Percentiles rank a stretch among this genome's conserved stretches.
phyloP scores from a whole-genome alignment of 2,797 vertebrate species.

The Lepidocolaptes lacrymiger region DNA sequence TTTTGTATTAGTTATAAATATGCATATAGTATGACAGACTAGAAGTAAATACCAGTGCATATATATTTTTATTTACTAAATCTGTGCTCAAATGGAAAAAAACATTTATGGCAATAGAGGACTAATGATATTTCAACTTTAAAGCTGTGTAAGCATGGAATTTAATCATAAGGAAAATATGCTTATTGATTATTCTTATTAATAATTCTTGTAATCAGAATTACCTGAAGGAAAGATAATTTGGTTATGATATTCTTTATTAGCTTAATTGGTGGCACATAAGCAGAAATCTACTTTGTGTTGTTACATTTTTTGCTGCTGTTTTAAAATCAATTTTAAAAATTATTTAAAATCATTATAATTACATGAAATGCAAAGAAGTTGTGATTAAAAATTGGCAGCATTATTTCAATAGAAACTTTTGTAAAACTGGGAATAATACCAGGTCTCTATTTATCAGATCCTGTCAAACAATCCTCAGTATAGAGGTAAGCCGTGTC shows the following conservation, averaged over 20 bases:
- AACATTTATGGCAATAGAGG: not conserved
- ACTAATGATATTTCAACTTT: conserved; percentile 17
- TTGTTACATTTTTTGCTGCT: not conserved
- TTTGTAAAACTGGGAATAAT: not conserved
- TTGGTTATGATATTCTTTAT: not conserved
- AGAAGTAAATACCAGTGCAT: not conserved
- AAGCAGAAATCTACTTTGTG: not conserved
- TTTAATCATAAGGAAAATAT: not conserved
- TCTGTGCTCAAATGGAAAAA: not conserved
- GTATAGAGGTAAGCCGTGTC: not conserved
- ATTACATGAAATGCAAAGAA: not conserved
- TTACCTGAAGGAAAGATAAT: not conserved
- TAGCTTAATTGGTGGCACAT: not conserved
- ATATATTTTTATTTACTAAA: conserved; percentile 47
- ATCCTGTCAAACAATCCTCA: not conserved
- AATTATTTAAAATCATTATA: not conserved
- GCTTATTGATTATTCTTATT: not conserved
- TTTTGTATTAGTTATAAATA: conserved; percentile 59
- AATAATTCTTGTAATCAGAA: not conserved
- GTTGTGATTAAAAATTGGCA: not conserved
- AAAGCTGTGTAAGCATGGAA: not conserved
- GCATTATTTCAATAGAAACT: not conserved
- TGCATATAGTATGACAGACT: not conserved
- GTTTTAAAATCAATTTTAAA: not conserved
- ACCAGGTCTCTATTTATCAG: not conserved